Base-by-base conservation (phyloP, 2,888 invertebrate species). In the Cancer borealis region DNA sequence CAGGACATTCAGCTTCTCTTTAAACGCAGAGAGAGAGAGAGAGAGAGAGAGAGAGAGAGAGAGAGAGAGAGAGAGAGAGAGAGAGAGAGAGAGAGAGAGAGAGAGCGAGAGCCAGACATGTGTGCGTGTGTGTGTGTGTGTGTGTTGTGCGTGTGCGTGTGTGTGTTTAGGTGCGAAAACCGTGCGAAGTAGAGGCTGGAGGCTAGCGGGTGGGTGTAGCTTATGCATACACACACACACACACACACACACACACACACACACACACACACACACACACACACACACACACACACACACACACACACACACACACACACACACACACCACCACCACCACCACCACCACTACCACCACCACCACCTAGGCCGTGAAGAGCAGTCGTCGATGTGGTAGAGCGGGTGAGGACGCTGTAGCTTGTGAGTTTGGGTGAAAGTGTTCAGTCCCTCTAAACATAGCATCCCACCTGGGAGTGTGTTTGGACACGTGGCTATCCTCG, bases 331-430 rank as follows among this genome's bases (percentile, higher is more conserved):
- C 54, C n/a, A n/a, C n/a, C n/a, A n/a, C n/a, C n/a, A n/a, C n/a
- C n/a, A n/a, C n/a, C n/a, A n/a, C n/a, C n/a, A n/a, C n/a, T n/a
- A n/a, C n/a, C n/a, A n/a, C n/a, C n/a, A 49, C 49, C n/a, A 66
- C 60, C 12, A 17, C 60, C 60, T 66, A 66, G 60, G 60, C 60
- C 60, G 60, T 66, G 8, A n/a, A 66, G n/a, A 21, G n/a, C 66
- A 66, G 66, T 66, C 66, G 66, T 66, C n/a, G 66, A 6, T 66
- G 66, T 66, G 66, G 66, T 66, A 21, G 6, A 3, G 66, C 14
- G 66, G 66, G 66, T 66, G n/a, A 66, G 66, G 66, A 66, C 66
- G 66, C n/a, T n/a, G 66, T 66, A n/a, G 66, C 66, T 66, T 66
- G 66, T n/a, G 17, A 66, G 54, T 54, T 54, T 3, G n/a, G n/a